These are phyloP conservation scores for Tympanuchus pallidicinctus DNA, from an alignment of 2,113 vertebrate genomes.

Conservation along the genomic window DNA sequence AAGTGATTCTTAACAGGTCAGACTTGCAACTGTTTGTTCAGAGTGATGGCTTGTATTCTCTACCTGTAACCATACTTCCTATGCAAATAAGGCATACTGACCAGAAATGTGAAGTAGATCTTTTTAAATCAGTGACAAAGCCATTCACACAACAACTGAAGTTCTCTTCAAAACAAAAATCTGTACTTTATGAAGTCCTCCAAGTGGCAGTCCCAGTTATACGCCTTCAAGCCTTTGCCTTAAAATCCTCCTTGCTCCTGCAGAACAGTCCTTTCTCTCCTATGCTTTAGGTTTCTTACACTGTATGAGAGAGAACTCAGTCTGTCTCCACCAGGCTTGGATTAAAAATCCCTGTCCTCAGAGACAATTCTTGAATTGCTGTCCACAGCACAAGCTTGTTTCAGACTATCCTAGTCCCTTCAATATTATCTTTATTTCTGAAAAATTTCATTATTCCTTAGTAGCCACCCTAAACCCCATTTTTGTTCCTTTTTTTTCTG, in stretches of 20 bases:
- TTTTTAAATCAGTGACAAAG: neutral
- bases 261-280: neutral
- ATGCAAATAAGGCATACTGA: neutral
- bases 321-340: neutral
- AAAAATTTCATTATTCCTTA: neutral
- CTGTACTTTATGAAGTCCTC: neutral
- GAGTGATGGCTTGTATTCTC: neutral
- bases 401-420: neutral
- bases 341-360: neutral
- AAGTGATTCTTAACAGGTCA: neutral
- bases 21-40: neutral
- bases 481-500: neutral
- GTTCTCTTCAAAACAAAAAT: neutral
- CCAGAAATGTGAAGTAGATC: neutral
- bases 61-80: neutral
- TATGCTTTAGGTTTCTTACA: neutral
- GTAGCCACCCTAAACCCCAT: neutral
- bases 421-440: neutral
- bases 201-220: neutral
- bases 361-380: neutral
- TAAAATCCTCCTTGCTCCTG: neutral
- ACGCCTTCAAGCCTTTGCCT: neutral
- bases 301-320: neutral
- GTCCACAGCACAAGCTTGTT: neutral
- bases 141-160: neutral